A percentile compares a stretch with the other conserved stretches of the same genome.
phyloP scores from a whole-genome alignment of 2,113 vertebrate genomes.

The Anolis carolinensis region DNA sequence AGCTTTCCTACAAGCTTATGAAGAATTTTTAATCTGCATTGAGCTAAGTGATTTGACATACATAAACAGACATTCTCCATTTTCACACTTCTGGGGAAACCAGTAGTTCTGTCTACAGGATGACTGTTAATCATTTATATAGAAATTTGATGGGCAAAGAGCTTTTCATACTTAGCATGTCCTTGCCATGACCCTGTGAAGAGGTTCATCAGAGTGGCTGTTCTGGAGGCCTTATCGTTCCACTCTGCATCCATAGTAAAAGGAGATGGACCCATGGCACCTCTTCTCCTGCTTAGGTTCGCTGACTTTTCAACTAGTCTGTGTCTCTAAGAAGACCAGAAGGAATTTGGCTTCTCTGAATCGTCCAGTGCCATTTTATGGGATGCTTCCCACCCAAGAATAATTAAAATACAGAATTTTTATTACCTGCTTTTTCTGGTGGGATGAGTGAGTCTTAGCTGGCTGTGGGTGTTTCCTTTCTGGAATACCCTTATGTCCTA shows the following conservation, averaged over 20 bases:
- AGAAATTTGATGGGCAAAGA: conserved; percentile 11
- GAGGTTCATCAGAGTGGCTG: not conserved
- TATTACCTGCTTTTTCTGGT: too few species aligned
- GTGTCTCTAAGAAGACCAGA: not conserved
- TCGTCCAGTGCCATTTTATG: not conserved
- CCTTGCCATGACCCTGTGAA: not conserved
- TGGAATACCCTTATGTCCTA: too few species aligned
- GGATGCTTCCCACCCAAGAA: not conserved
- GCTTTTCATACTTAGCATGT: not conserved
- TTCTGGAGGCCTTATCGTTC: not conserved
- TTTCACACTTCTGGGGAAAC: not conserved
- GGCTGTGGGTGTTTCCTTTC: too few species aligned
- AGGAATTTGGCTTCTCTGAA: too few species aligned
- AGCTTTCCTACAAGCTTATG: not conserved
- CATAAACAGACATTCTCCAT: conserved; percentile 2
- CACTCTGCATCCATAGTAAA: not conserved
- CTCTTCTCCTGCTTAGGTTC: not conserved
- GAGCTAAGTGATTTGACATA: conserved; percentile 2
- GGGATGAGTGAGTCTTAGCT: too few species aligned
- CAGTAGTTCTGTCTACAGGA: not conserved
- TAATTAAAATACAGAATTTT: too few species aligned
- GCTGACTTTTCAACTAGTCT: not conserved
- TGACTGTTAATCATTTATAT: conserved; percentile 10
- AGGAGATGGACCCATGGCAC: not conserved
- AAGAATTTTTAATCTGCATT: not conserved